Evolutionary conservation across 2,113 vertebrate species (phyloP).

Genomic region (Dicerorhinus sumatrensis): DNA sequence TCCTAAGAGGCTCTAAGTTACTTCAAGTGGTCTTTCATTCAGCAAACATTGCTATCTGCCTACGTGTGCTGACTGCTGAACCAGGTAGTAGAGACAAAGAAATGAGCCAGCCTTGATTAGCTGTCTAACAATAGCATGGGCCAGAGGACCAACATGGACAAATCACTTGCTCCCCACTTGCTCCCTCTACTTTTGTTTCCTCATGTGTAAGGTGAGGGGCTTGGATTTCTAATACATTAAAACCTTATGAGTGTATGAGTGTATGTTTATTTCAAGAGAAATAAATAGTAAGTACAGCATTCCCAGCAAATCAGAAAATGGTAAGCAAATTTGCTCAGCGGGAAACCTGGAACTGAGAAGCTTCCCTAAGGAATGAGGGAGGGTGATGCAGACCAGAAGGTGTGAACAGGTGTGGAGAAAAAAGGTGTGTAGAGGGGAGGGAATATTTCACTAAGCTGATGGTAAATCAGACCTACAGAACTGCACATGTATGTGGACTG

Average conservation of each 20-base stretch:
- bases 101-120: neutral
- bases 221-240: constrained; percentile 17
- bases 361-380: neutral
- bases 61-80: neutral
- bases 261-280: neutral
- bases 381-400: neutral
- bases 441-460: neutral
- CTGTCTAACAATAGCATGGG: neutral
- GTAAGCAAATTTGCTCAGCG: neutral
- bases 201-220: neutral
- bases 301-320: constrained; percentile 27
- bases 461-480: neutral
- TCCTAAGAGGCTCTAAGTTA: neutral
- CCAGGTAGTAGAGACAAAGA: neutral
- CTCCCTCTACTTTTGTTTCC: neutral
- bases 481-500: neutral
- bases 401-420: neutral
- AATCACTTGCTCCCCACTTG: neutral
- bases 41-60: neutral
- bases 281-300: neutral
- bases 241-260: neutral
- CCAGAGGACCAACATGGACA: neutral
- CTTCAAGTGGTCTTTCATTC: neutral
- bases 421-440: accelerated
- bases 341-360: constrained; percentile 15